Evolutionary conservation across 1,140 invertebrate genomes (phyloP).

Genomic region (Hypothenemus hampei): DNA sequence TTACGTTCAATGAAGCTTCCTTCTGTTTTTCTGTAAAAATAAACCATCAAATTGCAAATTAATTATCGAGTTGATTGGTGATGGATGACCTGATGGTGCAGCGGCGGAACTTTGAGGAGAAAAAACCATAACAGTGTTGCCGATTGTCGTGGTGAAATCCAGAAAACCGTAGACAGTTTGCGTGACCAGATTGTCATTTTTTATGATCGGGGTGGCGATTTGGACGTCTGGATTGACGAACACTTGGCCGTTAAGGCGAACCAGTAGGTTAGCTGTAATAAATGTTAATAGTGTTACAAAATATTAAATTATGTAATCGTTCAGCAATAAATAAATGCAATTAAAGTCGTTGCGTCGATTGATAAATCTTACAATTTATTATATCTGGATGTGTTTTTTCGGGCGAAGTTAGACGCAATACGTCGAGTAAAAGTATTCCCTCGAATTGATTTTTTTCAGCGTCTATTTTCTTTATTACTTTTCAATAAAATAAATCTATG

Average conservation of each 20-base stretch:
- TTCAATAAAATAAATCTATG: constrained; percentile 5
- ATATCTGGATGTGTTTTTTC: too few species aligned
- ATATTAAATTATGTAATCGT: too few species aligned
- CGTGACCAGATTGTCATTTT: constrained; percentile 47
- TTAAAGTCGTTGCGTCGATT: too few species aligned
- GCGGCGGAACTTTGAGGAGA: constrained; percentile 65
- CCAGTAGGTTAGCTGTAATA: too few species aligned
- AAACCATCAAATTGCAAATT: neutral
- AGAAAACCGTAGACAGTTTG: constrained; percentile 88
- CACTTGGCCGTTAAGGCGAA: constrained; percentile 32
- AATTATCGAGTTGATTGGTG: neutral
- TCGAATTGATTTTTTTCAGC: neutral
- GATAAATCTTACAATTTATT: too few species aligned
- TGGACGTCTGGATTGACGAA: constrained; percentile 35
- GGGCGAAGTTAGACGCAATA: too few species aligned
- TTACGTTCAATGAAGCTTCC: constrained; percentile 43
- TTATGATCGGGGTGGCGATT: constrained; percentile 21
- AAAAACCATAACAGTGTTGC: constrained; percentile 86
- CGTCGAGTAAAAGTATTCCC: too few species aligned
- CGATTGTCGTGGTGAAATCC: constrained; percentile 84
- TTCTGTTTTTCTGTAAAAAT: constrained; percentile 28
- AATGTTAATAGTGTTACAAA: too few species aligned
- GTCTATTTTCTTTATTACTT: constrained; percentile 5
- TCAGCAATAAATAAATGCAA: too few species aligned
- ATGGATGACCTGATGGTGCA: constrained; percentile 13